These are phyloP conservation scores for Lophius americanus DNA, from an alignment of 2,797 vertebrate species.

Conservation along the genomic window DNA sequence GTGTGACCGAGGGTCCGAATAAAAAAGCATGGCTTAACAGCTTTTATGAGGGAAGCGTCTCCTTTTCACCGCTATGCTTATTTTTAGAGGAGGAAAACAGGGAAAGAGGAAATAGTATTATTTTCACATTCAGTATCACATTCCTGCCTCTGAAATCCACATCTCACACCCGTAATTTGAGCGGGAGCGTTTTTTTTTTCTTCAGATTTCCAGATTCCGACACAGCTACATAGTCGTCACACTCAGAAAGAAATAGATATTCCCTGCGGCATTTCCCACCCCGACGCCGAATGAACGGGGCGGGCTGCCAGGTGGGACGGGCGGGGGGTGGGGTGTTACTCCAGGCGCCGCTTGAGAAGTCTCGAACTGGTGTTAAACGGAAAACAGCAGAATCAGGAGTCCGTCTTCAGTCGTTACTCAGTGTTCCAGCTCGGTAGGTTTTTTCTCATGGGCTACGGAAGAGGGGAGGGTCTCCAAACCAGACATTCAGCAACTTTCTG, in stretches of 20 bases:
- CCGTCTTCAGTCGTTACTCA: constrained; percentile 25
- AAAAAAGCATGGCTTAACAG: constrained; percentile 26
- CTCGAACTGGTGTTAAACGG: constrained; percentile 37
- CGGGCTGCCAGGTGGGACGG: constrained; percentile 27
- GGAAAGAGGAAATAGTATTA: constrained; percentile 3
- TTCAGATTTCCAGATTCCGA: constrained; percentile 39
- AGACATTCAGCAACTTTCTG: constrained; percentile 65
- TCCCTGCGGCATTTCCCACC: constrained; percentile 31
- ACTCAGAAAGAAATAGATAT: constrained; percentile 40
- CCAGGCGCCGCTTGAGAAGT: constrained; percentile 37
- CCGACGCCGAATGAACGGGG: constrained; percentile 42
- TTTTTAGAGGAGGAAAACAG: constrained; percentile 22
- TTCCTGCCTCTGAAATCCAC: constrained; percentile 57
- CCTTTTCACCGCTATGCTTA: neutral
- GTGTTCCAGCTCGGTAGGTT: constrained; percentile 46
- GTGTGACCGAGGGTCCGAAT: constrained; percentile 1
- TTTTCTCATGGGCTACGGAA: constrained; percentile 24
- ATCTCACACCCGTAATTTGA: constrained; percentile 65
- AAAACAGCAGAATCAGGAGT: constrained; percentile 22
- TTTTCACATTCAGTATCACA: constrained; percentile 22
- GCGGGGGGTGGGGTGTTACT: constrained; percentile 8
- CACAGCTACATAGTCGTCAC: constrained; percentile 53
- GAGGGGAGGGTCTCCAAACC: constrained; percentile 36
- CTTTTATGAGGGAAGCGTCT: constrained; percentile 10
- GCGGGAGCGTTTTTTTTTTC: constrained; percentile 15